Evolutionary conservation across 2,888 invertebrate genomes (phyloP), one percentile per base, ranked within the genome.

Genomic region (Micoletzkya japonica): DNA sequence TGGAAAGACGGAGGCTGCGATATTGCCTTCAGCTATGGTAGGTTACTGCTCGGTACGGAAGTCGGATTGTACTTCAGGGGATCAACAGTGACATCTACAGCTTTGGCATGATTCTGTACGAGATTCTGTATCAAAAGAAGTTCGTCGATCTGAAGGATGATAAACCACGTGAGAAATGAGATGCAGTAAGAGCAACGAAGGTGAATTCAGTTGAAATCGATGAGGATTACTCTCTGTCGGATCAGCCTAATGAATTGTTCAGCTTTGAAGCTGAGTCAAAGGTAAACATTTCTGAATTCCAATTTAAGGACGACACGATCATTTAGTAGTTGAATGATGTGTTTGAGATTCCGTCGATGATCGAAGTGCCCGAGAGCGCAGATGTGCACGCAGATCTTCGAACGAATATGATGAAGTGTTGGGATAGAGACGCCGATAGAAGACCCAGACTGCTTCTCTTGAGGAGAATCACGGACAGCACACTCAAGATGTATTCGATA

Each of bases 391-490:
- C 49, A 1, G 69, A 69, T 60, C 52, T 69, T 3, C 17, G 52
- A 26, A 52, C 17, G 54, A 54, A 54, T 20, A 44, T 54, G 54
- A 54, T 54, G 7, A 52, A 54, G 24, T 54, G 52, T 30, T 66
- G 64, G 54, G 14, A 36, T 30, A 24, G 24, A 10, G 28, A 52
- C 37, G 54, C 64, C 10, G 37, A 34, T 4, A 4, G 17, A 10
- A n/a, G 64, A 6, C 52, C 64, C 4, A 20, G 3, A 2, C 32
- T 66, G 37, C n/a, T 66, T 14, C 28, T 66, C 28, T 36, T 66
- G 64, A 66, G 64, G 37, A 84, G 84, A 69, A 82, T 84, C 63
- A 83, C 81, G 2, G 84, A 84, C 58, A 77, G 81, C 7, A 81
- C 82, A 0, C 73, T 84, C 36, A 84, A 84, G 76, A 82, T 83